Evolutionary conservation across 1,140 invertebrate genomes (phyloP), one percentile per base, ranked within the genome.

Genomic region (Drosophila erecta): DNA sequence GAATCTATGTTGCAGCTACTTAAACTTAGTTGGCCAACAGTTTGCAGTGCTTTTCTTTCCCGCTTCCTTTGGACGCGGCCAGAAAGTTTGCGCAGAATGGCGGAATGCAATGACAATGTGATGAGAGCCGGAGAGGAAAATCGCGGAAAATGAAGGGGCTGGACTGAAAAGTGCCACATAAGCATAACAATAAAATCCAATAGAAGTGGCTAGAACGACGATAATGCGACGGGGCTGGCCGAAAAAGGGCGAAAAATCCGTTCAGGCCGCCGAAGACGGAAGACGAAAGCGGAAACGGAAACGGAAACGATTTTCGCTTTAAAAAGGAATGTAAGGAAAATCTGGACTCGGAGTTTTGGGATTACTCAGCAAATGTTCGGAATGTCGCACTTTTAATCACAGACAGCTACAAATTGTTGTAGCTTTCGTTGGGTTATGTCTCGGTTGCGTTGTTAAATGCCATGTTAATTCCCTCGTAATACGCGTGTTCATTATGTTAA

Each of bases 401-500:
- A 66, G 72, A 76, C 60, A 65, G 70, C 70, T 43, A 58, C 51
- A 75, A 75, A 47, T 70, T 75, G 70, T 65, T 66, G 60, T 35
- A 66, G 60, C 22, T 55, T 20, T 69, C 50, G 50, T 30, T 64
- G 64, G 71, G 54, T 76, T 76, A 60, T 56, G 62, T 69, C 65
- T 61, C 57, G 67, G 74, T 77, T 38, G 43, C 66, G 73, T 85
- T 84, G 79, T 89, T 89, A 78, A 84, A 75, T 90, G 84, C 78
- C 79, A 89, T 89, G 84, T 89, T 89, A 84, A 89, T 84, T 74
- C 80, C 55, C 56, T 74, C 59, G 85, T 84, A 90, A 90, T 89
- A 80, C 85, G 77, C 84, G 54, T 89, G 73, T 89, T 90, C 85
- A 89, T 89, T 89, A 89, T 89, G 84, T 84, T 89, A 89, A 89